Evolutionary conservation across 2,888 invertebrate genomes (phyloP).

Genomic region (Graphium colonna): DNA sequence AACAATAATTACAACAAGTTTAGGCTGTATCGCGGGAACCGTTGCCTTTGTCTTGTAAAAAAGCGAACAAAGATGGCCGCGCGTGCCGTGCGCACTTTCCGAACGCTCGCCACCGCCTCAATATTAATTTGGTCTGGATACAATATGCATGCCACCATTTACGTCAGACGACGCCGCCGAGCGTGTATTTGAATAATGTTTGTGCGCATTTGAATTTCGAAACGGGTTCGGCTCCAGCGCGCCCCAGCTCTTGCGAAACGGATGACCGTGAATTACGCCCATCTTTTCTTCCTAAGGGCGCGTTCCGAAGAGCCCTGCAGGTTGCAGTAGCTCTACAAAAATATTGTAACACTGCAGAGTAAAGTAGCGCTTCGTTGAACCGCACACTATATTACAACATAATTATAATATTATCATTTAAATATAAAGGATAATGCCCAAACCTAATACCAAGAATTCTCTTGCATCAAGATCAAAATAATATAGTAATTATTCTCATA

Average conservation of each 20-base stretch:
- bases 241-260: conserved; percentile 15
- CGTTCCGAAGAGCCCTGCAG: not conserved
- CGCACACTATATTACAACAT: no score
- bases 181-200: conserved; percentile 30
- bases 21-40: not conserved
- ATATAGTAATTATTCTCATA: no score
- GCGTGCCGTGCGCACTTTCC: conserved; percentile 4
- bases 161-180: conserved; percentile 31
- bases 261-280: conserved; percentile 18
- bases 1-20: no score
- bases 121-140: conserved; percentile 30
- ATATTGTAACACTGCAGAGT: no score
- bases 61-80: not conserved
- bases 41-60: not conserved
- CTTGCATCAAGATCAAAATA: no score
- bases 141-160: conserved; percentile 36
- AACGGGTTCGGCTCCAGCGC: conserved; percentile 2
- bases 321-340: not conserved
- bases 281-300: not conserved
- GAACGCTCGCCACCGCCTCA: conserved; percentile 11
- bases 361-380: no score
- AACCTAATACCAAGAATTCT: no score
- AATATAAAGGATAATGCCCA: no score
- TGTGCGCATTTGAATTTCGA: conserved; percentile 26
- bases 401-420: no score